These are phyloP conservation scores for Orestias chungarensis DNA, from an alignment of 2,797 vertebrate genomes.

Conservation along the genomic window DNA sequence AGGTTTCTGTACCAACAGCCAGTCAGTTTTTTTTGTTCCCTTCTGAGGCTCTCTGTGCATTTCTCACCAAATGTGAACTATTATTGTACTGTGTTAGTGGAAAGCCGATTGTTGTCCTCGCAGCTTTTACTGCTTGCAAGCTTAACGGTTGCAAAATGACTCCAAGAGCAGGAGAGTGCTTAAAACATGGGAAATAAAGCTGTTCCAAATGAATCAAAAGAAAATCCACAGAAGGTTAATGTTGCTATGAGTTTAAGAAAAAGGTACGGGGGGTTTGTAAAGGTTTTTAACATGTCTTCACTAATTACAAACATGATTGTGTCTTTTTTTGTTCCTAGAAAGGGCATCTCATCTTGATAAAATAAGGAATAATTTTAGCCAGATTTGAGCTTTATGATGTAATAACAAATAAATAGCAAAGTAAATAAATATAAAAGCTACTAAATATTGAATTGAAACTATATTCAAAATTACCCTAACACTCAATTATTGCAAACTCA, in stretches of 20 bases:
- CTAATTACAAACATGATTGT: neutral
- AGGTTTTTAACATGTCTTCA: neutral
- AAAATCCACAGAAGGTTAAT: neutral
- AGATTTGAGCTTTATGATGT: neutral
- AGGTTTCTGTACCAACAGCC: constrained; percentile 59
- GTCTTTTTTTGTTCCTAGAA: neutral
- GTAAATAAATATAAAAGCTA: neutral
- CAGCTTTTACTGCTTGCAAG: constrained; percentile 37
- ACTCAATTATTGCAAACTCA: no score
- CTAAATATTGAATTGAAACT: neutral
- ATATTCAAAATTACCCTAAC: neutral
- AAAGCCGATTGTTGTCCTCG: constrained; percentile 44
- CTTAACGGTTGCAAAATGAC: constrained; percentile 25
- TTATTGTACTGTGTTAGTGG: constrained; percentile 59
- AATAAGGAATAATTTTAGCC: neutral
- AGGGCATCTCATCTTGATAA: neutral
- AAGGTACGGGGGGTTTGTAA: neutral
- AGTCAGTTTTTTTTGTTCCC: constrained; percentile 58
- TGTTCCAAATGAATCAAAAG: neutral
- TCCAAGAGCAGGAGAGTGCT: constrained; percentile 18
- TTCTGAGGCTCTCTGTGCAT: constrained; percentile 50
- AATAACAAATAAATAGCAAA: neutral
- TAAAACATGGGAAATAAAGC: constrained; percentile 24
- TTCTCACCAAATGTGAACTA: constrained; percentile 70
- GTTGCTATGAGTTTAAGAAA: neutral